These are phyloP conservation scores for Volucella bombylans DNA, from an alignment of 2,888 invertebrate species.

Conservation along the genomic window DNA sequence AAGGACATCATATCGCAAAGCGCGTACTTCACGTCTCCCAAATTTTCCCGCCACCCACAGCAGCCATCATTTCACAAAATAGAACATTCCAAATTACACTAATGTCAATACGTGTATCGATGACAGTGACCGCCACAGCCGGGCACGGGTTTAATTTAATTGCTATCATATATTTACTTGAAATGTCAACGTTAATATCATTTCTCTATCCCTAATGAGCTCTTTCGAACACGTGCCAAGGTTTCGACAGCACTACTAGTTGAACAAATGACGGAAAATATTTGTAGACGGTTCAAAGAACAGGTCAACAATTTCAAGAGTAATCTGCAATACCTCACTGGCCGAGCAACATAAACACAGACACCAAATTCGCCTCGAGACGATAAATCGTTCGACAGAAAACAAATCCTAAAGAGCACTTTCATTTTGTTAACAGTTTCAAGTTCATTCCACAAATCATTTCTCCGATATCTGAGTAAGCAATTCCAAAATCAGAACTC, in stretches of 20 bases:
- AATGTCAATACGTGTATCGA: too few species aligned
- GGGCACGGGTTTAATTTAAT: too few species aligned
- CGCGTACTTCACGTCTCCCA: too few species aligned
- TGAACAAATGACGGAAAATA: not conserved
- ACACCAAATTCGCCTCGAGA: not conserved
- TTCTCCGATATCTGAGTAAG: not conserved
- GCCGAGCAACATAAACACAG: not conserved
- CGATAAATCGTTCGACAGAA: conserved; percentile 4
- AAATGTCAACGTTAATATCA: not conserved
- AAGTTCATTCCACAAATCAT: conserved; percentile 18
- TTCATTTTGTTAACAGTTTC: conserved; percentile 6
- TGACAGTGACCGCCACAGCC: too few species aligned
- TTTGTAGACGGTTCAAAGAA: not conserved
- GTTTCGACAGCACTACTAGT: not conserved
- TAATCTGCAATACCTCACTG: not conserved
- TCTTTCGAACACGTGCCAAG: not conserved
- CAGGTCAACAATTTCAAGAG: conserved; percentile 1
- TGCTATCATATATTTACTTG: too few species aligned
- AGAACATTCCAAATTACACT: too few species aligned
- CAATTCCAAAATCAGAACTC: conserved; percentile 14
- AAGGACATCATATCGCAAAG: too few species aligned
- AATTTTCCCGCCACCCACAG: too few species aligned
- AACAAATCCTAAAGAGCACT: not conserved
- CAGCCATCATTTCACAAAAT: too few species aligned
- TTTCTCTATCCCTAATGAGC: not conserved